Base-by-base conservation (phyloP, 2,113 vertebrate genomes). In the Trogon melanurus region DNA sequence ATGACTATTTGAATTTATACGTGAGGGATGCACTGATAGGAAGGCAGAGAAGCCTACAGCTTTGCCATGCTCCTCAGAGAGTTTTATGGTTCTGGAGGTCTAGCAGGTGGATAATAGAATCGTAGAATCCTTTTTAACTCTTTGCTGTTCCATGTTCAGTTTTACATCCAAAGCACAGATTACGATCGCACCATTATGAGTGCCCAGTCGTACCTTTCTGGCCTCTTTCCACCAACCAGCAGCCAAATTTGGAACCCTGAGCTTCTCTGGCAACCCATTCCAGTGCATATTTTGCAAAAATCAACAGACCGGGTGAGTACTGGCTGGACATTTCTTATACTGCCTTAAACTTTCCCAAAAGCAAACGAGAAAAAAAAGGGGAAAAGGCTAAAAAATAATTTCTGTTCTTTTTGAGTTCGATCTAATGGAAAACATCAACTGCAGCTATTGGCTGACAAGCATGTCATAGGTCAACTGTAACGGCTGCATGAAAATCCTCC, bases 121-220 rank as follows among this genome's bases (percentile, higher is more conserved):
- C 9, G 18, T 41, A 41, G 41, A 41, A 41, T 81, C 73, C 34
- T 44, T 70, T 79, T 36, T 93, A 92, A 96, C 47, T 89, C 9
- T 58, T 51, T 92, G 26, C 20, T 26, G 30, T 92, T 94, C 48
- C 89, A 60, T 75, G 51, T 86, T 75, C 93, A 99, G 99, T 93
- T 99, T 72, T 98, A 98, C 34, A 95, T 99, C n/a, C 98, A 95
- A 91, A 99, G 99, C 85, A 99, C 99, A 19, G 99, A 99, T 85
- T 95, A 98, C 10, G 99, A 99, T 93, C 98, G 99, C 44, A 99
- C 99, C n/a, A 97, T 99, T 92, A 99, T 99, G 99, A 99, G 99
- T 20, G 98, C 98, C 44, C 98, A 98, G 96, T 97, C 97, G 45
- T 98, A 98, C 84, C 98, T 99, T 7, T 98, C 99, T 56, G 99